Conservation (phyloP, 2,797 vertebrate genomes). For the Crax fasciolata region DNA sequence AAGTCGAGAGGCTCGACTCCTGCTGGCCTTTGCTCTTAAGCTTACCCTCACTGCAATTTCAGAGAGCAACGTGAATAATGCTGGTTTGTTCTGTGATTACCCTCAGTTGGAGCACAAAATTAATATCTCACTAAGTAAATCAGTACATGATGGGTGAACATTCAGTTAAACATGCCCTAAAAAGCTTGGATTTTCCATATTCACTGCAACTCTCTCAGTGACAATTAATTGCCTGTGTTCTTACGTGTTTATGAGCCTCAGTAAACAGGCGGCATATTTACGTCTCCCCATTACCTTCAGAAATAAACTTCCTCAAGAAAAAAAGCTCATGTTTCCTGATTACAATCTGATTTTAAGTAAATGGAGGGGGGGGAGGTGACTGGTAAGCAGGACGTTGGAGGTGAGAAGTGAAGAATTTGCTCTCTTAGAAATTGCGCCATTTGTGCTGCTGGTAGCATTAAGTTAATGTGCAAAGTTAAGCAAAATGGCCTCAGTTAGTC, state of each 20-base stretch:
- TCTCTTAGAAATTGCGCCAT: not conserved
- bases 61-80: conserved; percentile 52
- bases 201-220: conserved; percentile 71
- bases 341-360: conserved; percentile 67
- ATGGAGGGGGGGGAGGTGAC: not conserved
- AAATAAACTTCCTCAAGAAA: conserved; percentile 78
- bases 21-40: conserved; percentile 70
- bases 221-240: conserved; percentile 79
- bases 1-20: conserved; percentile 67
- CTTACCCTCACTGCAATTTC: conserved; percentile 54
- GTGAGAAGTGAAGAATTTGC: not conserved
- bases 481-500: not conserved
- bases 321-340: conserved; percentile 60
- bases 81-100: conserved; percentile 73
- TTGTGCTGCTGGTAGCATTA: conserved; percentile 16
- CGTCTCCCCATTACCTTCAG: conserved; percentile 72
- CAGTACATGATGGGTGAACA: conserved; percentile 69
- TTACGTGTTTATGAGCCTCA: conserved; percentile 77
- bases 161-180: conserved; percentile 75
- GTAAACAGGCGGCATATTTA: conserved; percentile 80
- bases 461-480: not conserved
- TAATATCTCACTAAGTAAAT: conserved; percentile 80
- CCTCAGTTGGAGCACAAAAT: conserved; percentile 73
- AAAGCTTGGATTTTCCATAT: conserved; percentile 62
- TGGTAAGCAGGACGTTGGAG: not conserved